These are phyloP conservation scores for Rhynchonycteris naso DNA, from an alignment of 2,797 vertebrate species.

Conservation along the genomic window DNA sequence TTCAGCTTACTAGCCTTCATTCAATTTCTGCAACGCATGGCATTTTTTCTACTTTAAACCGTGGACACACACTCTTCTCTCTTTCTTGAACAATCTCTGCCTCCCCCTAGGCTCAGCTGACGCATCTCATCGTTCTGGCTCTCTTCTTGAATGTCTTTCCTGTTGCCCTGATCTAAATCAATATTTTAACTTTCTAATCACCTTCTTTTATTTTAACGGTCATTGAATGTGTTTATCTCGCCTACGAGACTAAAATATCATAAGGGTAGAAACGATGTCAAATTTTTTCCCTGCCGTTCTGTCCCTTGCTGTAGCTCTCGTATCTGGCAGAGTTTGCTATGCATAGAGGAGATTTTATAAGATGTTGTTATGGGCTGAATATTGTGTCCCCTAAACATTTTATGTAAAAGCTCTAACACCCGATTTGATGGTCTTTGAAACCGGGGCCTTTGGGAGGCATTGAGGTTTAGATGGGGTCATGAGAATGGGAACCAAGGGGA, in stretches of 20 bases:
- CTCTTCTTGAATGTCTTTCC: background rate
- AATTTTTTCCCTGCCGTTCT: background rate
- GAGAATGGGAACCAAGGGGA: background rate
- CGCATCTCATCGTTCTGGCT: background rate
- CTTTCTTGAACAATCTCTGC: background rate
- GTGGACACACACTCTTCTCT: background rate
- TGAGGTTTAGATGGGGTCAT: background rate
- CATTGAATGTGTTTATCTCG: background rate
- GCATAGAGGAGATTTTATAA: background rate
- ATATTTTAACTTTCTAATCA: background rate
- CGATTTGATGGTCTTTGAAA: background rate
- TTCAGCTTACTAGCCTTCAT: background rate
- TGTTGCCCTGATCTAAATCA: background rate
- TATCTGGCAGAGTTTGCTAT: background rate
- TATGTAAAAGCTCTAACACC: background rate
- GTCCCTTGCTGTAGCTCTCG: background rate
- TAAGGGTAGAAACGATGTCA: background rate
- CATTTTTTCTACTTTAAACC: background rate
- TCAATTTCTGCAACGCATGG: background rate
- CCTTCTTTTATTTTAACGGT: background rate
- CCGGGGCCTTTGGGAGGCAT: background rate
- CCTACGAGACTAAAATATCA: background rate
- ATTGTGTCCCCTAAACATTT: background rate
- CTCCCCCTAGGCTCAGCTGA: background rate
- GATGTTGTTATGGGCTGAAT: background rate